Evolutionary conservation across 2,888 invertebrate species (phyloP).

Genomic region (Rugalucina vietnamica): DNA sequence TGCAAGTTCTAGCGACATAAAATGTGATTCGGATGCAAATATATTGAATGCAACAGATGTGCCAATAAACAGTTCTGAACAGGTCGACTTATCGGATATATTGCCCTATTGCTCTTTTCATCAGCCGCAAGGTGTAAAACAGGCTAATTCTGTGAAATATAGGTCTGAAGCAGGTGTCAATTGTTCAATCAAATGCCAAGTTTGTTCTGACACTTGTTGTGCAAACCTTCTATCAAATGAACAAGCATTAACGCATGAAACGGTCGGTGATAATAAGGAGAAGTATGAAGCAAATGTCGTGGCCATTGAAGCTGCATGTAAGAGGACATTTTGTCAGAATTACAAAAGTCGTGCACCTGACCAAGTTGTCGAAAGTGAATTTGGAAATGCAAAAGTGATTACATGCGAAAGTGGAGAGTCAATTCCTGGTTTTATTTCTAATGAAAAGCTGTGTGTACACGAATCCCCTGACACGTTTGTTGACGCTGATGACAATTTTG

Average conservation of each 20-base stretch:
- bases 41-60: slow-evolving; percentile 1
- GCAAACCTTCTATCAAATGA: no score
- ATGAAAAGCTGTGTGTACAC: slow-evolving; percentile 6
- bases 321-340: no score
- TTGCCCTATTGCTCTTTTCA: background rate
- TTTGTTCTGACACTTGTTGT: background rate
- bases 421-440: background rate
- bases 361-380: no score
- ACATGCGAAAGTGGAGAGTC: background rate
- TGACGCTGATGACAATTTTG: slow-evolving; percentile 23
- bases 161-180: background rate
- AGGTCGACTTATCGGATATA: background rate
- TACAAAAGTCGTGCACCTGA: no score
- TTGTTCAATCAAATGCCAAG: background rate
- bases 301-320: no score
- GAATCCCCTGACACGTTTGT: slow-evolving; percentile 28
- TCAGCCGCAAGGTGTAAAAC: background rate
- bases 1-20: no score
- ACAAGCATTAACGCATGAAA: no score
- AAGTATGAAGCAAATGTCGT: no score
- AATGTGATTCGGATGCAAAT: background rate
- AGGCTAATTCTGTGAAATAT: background rate
- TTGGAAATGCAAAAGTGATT: no score
- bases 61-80: background rate
- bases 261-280: no score